These are phyloP conservation scores for Platorchestia sp. DNA, from an alignment of 1,140 invertebrate genomes.

Conservation along the genomic window DNA sequence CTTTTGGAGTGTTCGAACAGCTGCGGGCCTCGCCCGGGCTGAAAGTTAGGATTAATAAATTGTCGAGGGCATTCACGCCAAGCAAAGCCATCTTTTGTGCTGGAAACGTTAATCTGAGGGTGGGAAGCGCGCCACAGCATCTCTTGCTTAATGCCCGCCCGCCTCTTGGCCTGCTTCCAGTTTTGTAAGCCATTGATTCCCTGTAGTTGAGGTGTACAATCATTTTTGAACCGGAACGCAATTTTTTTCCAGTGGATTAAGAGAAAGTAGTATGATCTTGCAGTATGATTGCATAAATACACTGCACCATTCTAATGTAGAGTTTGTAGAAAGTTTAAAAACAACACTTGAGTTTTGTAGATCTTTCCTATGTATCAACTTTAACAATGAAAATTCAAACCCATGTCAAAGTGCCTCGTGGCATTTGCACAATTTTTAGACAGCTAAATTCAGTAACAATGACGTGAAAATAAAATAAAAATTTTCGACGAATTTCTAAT, in stretches of 20 bases:
- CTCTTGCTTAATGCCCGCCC: slow-evolving; percentile 34
- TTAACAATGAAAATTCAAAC: too few relatives aligned
- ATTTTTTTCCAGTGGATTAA: background rate
- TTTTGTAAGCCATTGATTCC: background rate
- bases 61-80: background rate
- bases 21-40: background rate
- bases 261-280: background rate
- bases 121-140: background rate
- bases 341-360: too few relatives aligned
- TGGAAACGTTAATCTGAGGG: slow-evolving; percentile 31
- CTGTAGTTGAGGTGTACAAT: background rate
- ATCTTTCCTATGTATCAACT: too few relatives aligned
- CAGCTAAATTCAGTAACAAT: too few relatives aligned
- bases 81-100: background rate
- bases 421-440: too few relatives aligned
- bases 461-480: too few relatives aligned
- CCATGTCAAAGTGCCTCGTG: too few relatives aligned
- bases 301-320: background rate
- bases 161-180: slow-evolving; percentile 4
- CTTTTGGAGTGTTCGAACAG: background rate
- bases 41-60: background rate
- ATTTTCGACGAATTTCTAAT: too few relatives aligned
- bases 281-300: background rate
- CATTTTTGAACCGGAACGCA: background rate
- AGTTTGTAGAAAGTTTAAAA: too few relatives aligned